Base-by-base conservation (phyloP, 2,113 vertebrate genomes). In the Diphyllodes magnificus region DNA sequence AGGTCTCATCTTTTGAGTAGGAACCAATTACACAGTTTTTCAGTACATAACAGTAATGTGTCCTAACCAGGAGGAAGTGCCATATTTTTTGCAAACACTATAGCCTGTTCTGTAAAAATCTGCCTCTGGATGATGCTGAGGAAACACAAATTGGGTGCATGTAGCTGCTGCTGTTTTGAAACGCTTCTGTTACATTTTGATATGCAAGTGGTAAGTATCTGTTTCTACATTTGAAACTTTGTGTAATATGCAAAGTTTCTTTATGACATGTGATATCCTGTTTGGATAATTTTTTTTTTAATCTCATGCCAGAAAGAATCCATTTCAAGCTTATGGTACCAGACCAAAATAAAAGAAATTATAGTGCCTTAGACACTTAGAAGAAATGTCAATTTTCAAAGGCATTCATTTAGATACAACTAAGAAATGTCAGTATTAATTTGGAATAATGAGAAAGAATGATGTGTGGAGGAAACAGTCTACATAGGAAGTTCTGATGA, bases 101-200 rank as follows among this genome's bases (percentile, higher is more conserved):
- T 20, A 65, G 59, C 19, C 28, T 61, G 24, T 68, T 85, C 71
- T 82, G 54, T 64, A 70, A 92, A 93, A 88, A 64, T 81, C 39
- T 2, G 2, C 71, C 63, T 80, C 63, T 82, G 30, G 56, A 70
- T 64, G 66, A 77, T 91, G 80, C 66, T 73, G 57, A 89, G n/a
- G 53, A 90, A 94, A 92, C 56, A 83, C 53, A 76, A 82, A 71
- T 42, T 28, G 49, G 56, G 73, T 86, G 61, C 27, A 1, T 76
- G 82, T 85, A 96, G 95, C 93, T 97, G 91, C 92, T 96, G 82
- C 80, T 97, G 93, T 96, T 98, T 97, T 96, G 93, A 96, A 97
- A 97, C 3, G 63, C 93, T 98, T 97, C 94, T 81, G 94, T 91
- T 97, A 95, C 82, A 93, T 95, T 97, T 96, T 96, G 93, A 97